Evolutionary conservation across 2,113 vertebrate genomes (phyloP), one percentile per base, ranked within the genome.

Genomic region (Tor tambroides): DNA sequence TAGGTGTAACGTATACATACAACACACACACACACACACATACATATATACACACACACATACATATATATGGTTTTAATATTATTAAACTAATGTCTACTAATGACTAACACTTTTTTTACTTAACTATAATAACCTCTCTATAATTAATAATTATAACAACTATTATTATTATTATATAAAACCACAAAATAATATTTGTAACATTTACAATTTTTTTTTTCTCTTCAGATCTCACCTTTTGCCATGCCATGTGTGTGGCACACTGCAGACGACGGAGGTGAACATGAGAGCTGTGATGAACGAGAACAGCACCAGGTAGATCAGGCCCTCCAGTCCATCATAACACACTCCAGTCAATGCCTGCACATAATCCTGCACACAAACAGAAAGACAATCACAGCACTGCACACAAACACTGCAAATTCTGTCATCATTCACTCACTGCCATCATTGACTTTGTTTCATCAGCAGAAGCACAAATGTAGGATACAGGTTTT

Each of bases 231-330:
- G 41, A 49, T 49, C 74, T 83, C 65, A 99, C 97, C 97, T 96
- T 91, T 97, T 98, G 9, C 94, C 94, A 76, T 97, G 95, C 98
- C 98, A 99, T 81, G 98, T 98, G 91, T 99, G 98, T 0, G 98
- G 98, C 76, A 98, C 93, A 0, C 97, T 98, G 95, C 98, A 99
- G 85, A 99, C 93, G 9, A 99, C 95, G 10, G 97, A 98, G 94
- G 96, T 99, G 96, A 99, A 98, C 98, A 99, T 99, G 89, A 99
- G 97, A 2, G 98, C 98, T 0, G 98, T 99, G 94, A 97, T 94
- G 59, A 99, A 98, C 90, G 98, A 99, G 94, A 99, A 99, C 69
- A 99, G 93, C 67, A 98, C 95, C 92, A 99, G 95, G 95, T 99
- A 99, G 95, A 99, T 97, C 92, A 99, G 94, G 71, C 98, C 98